Percentiles rank a stretch among this genome's conserved stretches.
These are phyloP conservation scores for Palythoa grandiflora DNA, from an alignment of 92 coral and sea anemone genomes.

Conservation along the genomic window DNA sequence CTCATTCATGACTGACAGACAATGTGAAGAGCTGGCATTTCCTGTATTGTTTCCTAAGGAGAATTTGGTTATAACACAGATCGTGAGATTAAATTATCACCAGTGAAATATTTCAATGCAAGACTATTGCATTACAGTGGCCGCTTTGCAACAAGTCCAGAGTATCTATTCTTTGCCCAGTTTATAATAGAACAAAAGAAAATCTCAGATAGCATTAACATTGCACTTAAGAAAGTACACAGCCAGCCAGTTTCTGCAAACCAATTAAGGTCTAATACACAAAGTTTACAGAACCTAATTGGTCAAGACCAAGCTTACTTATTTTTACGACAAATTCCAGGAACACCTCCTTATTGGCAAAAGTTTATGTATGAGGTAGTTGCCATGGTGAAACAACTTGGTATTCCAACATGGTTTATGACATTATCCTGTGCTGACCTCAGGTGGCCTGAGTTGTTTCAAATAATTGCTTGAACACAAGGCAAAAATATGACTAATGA, in stretches of 20 bases:
- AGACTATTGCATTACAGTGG: no score
- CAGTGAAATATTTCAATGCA: no score
- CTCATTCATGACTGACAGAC: neutral
- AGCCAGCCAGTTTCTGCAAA: slow-evolving; percentile 54
- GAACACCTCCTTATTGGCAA: slow-evolving; percentile 29
- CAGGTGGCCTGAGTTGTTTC: slow-evolving; percentile 67
- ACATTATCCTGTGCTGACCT: slow-evolving; percentile 62
- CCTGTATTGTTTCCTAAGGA: neutral
- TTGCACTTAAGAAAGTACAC: neutral
- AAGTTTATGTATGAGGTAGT: slow-evolving; percentile 55
- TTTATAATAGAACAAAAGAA: slow-evolving; percentile 72
- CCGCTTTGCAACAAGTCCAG: no score
- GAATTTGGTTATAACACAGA: slow-evolving; percentile 66
- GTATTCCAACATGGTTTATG: neutral
- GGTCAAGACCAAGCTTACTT: slow-evolving; percentile 59
- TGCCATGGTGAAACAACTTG: neutral
- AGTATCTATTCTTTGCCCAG: slow-evolving; percentile 45
- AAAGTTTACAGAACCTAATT: slow-evolving; percentile 43
- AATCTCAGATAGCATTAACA: neutral
- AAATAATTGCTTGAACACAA: slow-evolving; percentile 48
- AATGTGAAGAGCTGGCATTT: slow-evolving; percentile 36
- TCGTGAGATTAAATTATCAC: neutral
- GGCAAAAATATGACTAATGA: slow-evolving; percentile 53
- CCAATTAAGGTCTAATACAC: slow-evolving; percentile 54
- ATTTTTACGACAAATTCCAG: slow-evolving; percentile 41